Evolutionary conservation across 1,140 invertebrate genomes (phyloP), one percentile per base, ranked within the genome.

Genomic region (Drosophila auraria): DNA sequence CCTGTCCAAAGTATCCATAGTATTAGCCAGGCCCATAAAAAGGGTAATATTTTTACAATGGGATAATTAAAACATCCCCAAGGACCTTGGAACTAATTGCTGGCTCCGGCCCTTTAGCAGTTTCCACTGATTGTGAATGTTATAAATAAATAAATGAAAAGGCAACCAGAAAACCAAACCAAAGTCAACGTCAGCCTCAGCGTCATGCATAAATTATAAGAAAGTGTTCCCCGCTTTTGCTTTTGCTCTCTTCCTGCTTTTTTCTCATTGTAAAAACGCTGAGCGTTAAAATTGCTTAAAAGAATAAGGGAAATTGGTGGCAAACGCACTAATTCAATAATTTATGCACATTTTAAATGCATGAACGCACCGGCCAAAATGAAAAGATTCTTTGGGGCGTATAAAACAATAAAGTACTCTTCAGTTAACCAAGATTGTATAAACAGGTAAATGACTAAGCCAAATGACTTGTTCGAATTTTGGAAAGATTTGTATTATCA

Each of bases 31-130:
- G 12, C 27, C 30, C 17, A 54, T 14, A 1, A 36, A 36, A 23
- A 7, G 20, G 54, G 12, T 4, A 14, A 5, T 2, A n/a, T 56
- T 57, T 57, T 40, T 40, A 15, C 20, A 40, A 40, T 40, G 20
- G n/a, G 2, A n/a, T 57, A 57, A 57, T 57, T 57, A 57, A 57
- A 57, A 40, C 54, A 40, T 57, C 54, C 54, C 54, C 54, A 57
- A 57, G 54, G 36, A 57, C n/a, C 20, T 57, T 57, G 54, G 20
- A 57, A 38, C 36, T 57, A 57, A 57, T 57, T 57, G 20, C 14
- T 57, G 54, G 14, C 36, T 57, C 0, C 17, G 4, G 36, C 36
- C 54, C 54, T 57, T 57, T 57, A 20, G 36, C 54, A 23, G 54
- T 40, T 40, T 57, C 14, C 54, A 25, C 54, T 57, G 54, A 57